Conservation (phyloP, 2,113 vertebrate genomes). For the Mormyrus iriodes region DNA sequence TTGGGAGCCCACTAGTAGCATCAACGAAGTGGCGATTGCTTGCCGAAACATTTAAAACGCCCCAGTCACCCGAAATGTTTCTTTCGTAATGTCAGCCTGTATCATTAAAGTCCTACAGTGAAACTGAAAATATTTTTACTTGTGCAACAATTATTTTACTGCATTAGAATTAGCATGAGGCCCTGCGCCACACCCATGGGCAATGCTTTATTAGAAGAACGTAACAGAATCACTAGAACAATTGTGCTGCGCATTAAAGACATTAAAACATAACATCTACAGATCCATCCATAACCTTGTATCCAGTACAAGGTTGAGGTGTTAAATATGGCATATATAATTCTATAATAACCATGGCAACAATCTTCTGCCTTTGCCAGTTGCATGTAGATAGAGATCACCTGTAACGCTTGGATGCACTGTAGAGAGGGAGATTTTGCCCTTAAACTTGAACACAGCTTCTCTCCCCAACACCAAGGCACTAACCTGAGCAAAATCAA, state of each 20-base stretch:
- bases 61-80: not conserved
- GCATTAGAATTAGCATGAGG: not conserved
- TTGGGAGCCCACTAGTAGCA: not conserved
- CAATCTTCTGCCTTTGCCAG: not conserved
- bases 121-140: not conserved
- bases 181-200: not conserved
- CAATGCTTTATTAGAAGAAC: not conserved
- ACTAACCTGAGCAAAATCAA: not conserved
- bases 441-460: not conserved
- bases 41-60: not conserved
- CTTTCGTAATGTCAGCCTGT: not conserved
- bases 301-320: not conserved
- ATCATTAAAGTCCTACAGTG: not conserved
- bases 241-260: not conserved
- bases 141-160: not conserved
- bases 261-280: not conserved
- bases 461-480: not conserved
- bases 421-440: not conserved
- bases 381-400: not conserved
- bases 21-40: not conserved
- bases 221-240: not conserved
- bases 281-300: not conserved
- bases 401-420: not conserved
- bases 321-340: not conserved
- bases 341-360: constrained; percentile 2